Conservation (phyloP, 2,797 vertebrate genomes). For the Alfaro cultratus region DNA sequence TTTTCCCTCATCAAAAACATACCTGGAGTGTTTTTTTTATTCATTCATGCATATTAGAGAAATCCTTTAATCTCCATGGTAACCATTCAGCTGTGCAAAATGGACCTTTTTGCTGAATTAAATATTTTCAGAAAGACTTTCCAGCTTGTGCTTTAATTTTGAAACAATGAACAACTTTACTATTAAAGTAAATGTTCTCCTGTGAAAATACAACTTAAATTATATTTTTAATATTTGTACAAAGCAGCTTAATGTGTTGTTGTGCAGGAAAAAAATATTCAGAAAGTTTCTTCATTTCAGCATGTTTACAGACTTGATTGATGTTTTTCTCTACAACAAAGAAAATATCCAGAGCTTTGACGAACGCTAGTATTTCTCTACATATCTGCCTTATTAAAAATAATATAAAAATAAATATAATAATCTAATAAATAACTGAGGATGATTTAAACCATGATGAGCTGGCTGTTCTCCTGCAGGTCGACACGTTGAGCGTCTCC, state of each 20-base stretch:
- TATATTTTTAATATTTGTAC: neutral
- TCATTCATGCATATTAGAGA: no score
- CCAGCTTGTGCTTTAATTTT: neutral
- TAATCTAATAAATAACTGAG: no score
- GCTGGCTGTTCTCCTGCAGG: slow-evolving; percentile 6
- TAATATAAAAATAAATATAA: neutral
- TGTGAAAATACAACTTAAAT: neutral
- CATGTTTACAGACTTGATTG: neutral
- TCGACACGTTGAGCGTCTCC: slow-evolving; percentile 72
- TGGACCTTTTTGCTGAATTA: no score
- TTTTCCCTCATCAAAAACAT: no score
- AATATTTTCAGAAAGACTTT: neutral
- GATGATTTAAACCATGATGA: neutral
- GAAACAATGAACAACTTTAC: neutral
- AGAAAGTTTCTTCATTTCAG: neutral
- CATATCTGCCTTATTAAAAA: neutral
- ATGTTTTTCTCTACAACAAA: neutral
- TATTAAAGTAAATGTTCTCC: neutral
- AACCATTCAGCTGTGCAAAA: no score
- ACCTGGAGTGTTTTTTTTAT: no score
- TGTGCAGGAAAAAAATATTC: neutral
- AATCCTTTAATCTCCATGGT: no score
- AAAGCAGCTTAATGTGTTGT: neutral
- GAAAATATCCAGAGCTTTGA: neutral
- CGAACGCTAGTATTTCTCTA: neutral